These are phyloP conservation scores for Willowsia nigromaculata DNA, from an alignment of 2,888 invertebrate species.

Conservation along the genomic window DNA sequence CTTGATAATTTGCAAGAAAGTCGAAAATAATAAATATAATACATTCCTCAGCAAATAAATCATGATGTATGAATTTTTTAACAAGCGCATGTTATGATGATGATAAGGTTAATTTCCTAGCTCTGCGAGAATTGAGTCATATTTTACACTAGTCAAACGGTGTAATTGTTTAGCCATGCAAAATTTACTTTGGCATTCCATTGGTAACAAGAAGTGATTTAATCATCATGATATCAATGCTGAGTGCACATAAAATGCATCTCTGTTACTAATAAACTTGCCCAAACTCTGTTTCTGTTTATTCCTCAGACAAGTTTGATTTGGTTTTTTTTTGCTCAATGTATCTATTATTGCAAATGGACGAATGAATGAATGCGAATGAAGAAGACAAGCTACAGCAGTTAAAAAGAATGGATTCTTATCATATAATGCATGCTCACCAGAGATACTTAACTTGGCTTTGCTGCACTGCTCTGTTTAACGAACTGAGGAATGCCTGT, in stretches of 20 bases:
- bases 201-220: conserved; percentile 13
- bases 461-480: neutral
- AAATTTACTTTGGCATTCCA: conserved; percentile 4
- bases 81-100: conserved; percentile 41
- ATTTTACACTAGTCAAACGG: neutral
- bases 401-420: neutral
- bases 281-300: neutral
- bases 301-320: conserved; percentile 30
- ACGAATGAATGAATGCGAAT: neutral
- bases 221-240: conserved; percentile 30
- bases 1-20: neutral
- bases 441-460: neutral
- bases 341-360: neutral
- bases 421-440: neutral
- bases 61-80: conserved; percentile 23
- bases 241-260: conserved; percentile 6
- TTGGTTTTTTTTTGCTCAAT: neutral
- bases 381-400: neutral
- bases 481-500: conserved; percentile 1
- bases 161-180: neutral
- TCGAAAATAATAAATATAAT: neutral
- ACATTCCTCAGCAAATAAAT: conserved; percentile 21
- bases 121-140: conserved; percentile 35
- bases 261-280: neutral
- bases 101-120: no score